Percentiles rank a stretch among this genome's conserved stretches.
These are phyloP conservation scores for Eptesicus fuscus DNA, from an alignment of 2,113 vertebrate genomes.

Conservation along the genomic window DNA sequence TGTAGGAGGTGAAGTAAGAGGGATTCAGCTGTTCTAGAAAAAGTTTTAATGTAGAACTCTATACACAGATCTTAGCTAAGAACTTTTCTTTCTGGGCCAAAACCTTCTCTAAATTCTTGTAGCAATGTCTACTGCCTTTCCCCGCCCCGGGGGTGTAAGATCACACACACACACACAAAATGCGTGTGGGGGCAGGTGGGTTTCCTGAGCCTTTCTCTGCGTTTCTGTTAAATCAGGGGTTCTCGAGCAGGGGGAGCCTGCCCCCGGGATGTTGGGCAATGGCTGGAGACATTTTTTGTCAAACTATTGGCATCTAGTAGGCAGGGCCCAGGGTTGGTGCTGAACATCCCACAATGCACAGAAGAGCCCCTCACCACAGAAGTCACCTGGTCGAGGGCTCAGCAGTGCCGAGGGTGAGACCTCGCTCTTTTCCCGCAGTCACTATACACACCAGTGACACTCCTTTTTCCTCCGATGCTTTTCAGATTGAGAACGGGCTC, in stretches of 20 bases:
- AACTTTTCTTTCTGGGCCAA: neutral
- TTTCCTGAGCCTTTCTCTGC: neutral
- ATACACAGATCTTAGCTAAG: neutral
- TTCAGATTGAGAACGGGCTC: constrained; percentile 93
- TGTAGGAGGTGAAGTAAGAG: neutral
- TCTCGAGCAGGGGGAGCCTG: neutral
- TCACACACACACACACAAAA: no score
- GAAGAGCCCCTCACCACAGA: rapidly evolving
- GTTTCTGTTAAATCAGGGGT: neutral
- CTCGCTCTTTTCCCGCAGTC: neutral
- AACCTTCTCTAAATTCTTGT: neutral
- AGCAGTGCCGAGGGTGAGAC: neutral
- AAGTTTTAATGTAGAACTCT: neutral
- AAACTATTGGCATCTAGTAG: neutral
- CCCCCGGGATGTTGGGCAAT: neutral
- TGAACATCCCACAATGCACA: rapidly evolving
- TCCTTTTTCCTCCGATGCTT: neutral
- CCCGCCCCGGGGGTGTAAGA: neutral
- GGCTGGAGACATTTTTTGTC: neutral
- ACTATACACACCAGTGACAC: rapidly evolving
- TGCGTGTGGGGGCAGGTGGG: neutral
- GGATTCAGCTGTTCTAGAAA: neutral
- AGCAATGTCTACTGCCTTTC: neutral
- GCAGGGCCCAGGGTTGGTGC: neutral
- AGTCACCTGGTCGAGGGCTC: neutral